Percentiles rank a stretch among this genome's conserved stretches.
phyloP scores from a whole-genome alignment of 2,113 vertebrate species.

The Gasterosteus aculeatus region DNA sequence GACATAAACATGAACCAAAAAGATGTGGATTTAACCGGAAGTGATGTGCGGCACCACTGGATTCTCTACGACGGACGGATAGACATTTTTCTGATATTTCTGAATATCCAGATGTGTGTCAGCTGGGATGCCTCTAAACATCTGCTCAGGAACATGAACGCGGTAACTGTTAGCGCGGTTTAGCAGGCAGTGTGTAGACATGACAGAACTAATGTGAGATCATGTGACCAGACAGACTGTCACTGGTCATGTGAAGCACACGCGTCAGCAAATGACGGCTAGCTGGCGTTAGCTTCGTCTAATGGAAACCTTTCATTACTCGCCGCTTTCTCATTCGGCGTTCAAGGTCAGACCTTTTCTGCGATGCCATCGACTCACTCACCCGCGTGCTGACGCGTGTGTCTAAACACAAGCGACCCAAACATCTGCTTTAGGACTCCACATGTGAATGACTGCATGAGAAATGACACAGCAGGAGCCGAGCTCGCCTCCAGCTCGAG shows the following conservation, averaged over 20 bases:
- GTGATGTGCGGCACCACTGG: not conserved
- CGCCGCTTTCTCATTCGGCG: too few relatives aligned
- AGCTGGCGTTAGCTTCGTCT: slow-evolving; percentile 23
- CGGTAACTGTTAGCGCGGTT: not conserved
- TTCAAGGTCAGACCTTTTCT: not conserved
- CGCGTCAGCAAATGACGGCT: not conserved
- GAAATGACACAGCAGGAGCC: not conserved
- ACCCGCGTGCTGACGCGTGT: not conserved
- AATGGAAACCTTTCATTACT: not conserved
- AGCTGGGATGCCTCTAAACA: not conserved
- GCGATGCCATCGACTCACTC: not conserved
- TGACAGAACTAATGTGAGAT: not conserved
- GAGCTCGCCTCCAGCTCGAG: not conserved
- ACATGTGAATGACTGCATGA: slow-evolving; percentile 3
- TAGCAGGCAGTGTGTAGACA: not conserved
- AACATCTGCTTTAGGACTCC: not conserved
- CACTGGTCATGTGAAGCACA: not conserved
- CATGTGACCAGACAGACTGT: not conserved
- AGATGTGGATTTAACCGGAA: too few relatives aligned
- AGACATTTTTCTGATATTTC: not conserved
- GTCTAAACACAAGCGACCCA: not conserved
- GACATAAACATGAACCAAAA: not conserved
- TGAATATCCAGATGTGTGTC: not conserved
- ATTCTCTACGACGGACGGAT: not conserved
- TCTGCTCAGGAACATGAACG: not conserved